Conservation (phyloP, 2,113 vertebrate species). For the Zosterops hypoxanthus region DNA sequence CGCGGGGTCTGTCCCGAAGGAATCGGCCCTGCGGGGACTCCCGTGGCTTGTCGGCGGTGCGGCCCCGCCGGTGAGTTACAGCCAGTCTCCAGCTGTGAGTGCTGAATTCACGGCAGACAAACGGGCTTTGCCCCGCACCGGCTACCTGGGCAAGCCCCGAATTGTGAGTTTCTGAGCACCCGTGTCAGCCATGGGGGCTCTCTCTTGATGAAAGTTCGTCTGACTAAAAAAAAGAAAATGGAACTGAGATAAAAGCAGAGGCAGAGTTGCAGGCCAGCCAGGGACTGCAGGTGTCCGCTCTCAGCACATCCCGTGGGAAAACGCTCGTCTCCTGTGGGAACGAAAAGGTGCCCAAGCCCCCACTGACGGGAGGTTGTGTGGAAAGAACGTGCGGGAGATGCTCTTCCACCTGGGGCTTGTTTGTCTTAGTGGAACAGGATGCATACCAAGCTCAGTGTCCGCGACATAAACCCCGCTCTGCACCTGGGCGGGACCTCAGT, state of each 20-base stretch:
- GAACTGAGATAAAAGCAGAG: neutral
- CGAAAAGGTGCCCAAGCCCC: neutral
- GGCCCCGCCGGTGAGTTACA: neutral
- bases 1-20: neutral
- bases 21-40: fast-evolving
- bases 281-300: neutral
- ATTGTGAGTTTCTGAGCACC: neutral
- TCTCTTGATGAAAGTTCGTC: neutral
- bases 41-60: neutral
- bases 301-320: neutral
- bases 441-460: neutral
- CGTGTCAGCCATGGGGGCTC: neutral
- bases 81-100: neutral
- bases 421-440: neutral
- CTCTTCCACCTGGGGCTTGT: neutral
- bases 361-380: neutral
- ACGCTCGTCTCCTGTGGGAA: fast-evolving
- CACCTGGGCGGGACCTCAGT: neutral
- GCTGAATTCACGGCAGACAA: neutral
- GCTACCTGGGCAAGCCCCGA: too few species aligned
- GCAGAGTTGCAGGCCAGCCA: neutral
- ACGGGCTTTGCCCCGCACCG: neutral
- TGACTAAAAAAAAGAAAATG: neutral
- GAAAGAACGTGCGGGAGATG: neutral
- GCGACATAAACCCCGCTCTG: fast-evolving